Conservation (phyloP, 2,797 vertebrate genomes). For the Mionectes olivaceus region DNA sequence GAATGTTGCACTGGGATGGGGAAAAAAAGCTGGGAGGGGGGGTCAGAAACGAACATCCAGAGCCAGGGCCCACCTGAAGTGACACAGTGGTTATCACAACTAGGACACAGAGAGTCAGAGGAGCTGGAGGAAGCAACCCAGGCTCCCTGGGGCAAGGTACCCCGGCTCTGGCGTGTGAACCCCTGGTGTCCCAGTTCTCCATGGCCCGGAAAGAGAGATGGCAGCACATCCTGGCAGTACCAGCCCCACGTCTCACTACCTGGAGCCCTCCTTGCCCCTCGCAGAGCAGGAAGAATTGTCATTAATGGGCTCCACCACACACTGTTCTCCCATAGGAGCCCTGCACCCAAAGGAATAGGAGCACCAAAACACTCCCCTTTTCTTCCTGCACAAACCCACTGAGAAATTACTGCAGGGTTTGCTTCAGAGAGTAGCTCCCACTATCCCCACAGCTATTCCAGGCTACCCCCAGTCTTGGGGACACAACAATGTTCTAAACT, state of each 20-base stretch:
- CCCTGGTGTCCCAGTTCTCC: background rate
- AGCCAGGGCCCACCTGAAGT: background rate
- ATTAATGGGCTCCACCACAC: background rate
- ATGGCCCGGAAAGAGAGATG: background rate
- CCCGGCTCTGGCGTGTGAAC: rapidly evolving
- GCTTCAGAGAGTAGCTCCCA: background rate
- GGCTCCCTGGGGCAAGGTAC: background rate
- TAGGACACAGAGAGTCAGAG: background rate
- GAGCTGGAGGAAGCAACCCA: background rate
- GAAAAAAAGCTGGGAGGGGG: background rate
- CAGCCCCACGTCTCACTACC: background rate
- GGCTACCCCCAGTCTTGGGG: background rate
- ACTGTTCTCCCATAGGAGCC: background rate
- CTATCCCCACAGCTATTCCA: background rate
- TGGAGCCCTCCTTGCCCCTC: background rate
- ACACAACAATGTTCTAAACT: background rate
- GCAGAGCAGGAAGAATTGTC: rapidly evolving
- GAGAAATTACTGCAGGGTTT: background rate
- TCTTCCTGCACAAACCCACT: background rate
- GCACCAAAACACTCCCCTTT: background rate
- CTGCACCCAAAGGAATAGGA: background rate
- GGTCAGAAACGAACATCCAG: background rate
- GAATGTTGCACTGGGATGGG: conserved; percentile 48
- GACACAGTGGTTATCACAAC: background rate
- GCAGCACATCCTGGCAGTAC: background rate